Conservation (phyloP, 2,888 invertebrate species). For the Nemapogon koenigi region DNA sequence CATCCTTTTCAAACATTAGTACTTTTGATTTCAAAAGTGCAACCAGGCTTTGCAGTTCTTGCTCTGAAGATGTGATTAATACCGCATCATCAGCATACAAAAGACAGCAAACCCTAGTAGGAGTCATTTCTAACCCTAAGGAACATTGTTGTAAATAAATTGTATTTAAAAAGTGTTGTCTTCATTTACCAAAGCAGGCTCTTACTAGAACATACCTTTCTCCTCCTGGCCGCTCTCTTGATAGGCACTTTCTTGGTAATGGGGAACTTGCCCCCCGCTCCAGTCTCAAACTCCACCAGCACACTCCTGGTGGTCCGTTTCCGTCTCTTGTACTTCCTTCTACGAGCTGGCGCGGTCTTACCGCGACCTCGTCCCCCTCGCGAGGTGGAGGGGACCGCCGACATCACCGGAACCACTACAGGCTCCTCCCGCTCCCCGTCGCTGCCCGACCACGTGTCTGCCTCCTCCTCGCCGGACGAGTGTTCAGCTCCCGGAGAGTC, state of each 20-base stretch:
- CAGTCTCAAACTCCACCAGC: constrained; percentile 70
- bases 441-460: constrained; percentile 13
- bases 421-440: constrained; percentile 1
- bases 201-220: constrained; percentile 40
- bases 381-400: constrained; percentile 33
- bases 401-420: no score
- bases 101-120: no score
- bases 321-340: constrained; percentile 25
- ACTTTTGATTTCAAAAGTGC: no score
- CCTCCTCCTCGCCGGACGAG: constrained; percentile 15
- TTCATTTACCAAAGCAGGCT: no score
- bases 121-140: no score
- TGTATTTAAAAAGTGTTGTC: no score
- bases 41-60: no score
- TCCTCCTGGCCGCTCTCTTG: constrained; percentile 40
- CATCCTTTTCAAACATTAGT: no score
- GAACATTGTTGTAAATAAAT: background rate
- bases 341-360: background rate
- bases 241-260: constrained; percentile 55
- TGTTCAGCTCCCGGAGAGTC: background rate
- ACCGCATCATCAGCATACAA: no score
- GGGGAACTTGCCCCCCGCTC: constrained; percentile 68
- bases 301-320: constrained; percentile 61
- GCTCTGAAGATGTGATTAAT: no score
- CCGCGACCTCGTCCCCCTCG: constrained; percentile 17